Conservation (phyloP, 2,888 invertebrate genomes). For the Sthenelais limicola region DNA sequence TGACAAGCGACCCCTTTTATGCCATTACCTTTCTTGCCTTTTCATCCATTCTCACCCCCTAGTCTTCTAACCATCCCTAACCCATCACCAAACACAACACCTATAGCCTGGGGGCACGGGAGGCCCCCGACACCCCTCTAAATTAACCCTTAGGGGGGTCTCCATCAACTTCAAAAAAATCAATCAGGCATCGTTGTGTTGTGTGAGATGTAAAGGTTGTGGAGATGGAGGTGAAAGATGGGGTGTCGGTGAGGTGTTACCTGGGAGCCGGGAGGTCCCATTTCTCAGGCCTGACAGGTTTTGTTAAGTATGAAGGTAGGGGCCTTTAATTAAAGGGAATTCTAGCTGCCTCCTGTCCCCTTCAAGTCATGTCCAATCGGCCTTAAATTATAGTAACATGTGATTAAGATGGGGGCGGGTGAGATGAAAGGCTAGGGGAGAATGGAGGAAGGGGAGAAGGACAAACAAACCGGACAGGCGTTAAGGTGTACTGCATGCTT, state of each 20-base stretch:
- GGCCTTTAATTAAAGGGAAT: slow-evolving; percentile 35
- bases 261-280: slow-evolving; percentile 18
- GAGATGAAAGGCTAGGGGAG: slow-evolving; percentile 1
- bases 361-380: slow-evolving; percentile 29
- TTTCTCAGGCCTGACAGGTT: slow-evolving; percentile 34
- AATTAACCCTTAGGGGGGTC: no score
- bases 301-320: background rate
- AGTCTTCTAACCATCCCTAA: no score
- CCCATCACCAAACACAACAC: no score
- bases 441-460: slow-evolving; percentile 6
- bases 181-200: no score
- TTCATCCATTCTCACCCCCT: no score
- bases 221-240: background rate
- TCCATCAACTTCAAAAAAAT: no score
- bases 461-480: slow-evolving; percentile 33
- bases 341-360: slow-evolving; percentile 34
- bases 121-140: no score
- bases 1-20: no score
- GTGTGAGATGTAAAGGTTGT: background rate
- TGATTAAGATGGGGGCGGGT: slow-evolving; percentile 7
- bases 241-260: background rate
- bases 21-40: no score
- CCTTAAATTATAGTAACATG: slow-evolving; percentile 39
- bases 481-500: background rate
- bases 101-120: no score